A percentile compares a stretch with the other conserved stretches of the same genome.
Evolutionary conservation across 2,113 vertebrate genomes (phyloP).

Genomic region (Nothocercus nigrocapillus): DNA sequence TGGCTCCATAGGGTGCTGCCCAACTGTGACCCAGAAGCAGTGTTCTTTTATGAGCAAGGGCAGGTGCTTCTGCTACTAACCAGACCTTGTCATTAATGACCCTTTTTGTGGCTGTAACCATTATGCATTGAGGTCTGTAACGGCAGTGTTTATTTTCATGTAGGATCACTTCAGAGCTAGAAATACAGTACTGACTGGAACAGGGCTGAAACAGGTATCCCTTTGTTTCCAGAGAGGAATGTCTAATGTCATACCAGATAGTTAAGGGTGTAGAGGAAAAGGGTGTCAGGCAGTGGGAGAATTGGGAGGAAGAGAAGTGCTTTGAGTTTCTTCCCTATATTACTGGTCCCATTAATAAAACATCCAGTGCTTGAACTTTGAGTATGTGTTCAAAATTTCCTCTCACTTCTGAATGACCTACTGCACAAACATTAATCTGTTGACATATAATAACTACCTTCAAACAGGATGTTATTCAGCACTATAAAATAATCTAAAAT

Average conservation of each 20-base stretch:
- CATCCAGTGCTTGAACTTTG: constrained; percentile 20
- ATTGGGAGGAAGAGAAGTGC: neutral
- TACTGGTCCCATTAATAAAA: neutral
- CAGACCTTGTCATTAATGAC: neutral
- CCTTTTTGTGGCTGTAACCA: neutral
- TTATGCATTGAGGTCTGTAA: neutral
- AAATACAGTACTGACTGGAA: neutral
- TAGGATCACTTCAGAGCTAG: neutral
- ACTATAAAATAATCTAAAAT: constrained; percentile 45
- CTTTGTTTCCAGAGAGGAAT: neutral
- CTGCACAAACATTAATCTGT: constrained; percentile 58
- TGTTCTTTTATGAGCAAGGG: neutral
- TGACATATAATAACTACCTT: constrained; percentile 39
- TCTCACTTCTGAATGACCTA: constrained; percentile 61
- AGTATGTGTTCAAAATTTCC: constrained; percentile 63
- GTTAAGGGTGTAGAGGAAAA: neutral
- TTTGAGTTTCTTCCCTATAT: neutral
- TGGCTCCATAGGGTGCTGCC: neutral
- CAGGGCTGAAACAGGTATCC: neutral
- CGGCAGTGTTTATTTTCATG: neutral
- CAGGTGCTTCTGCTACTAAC: neutral
- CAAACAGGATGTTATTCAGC: constrained; percentile 64
- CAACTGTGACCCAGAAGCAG: neutral
- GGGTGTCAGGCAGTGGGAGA: neutral
- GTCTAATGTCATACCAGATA: neutral